Base-by-base conservation (phyloP, 2,797 vertebrate species). In the Merluccius polli region DNA sequence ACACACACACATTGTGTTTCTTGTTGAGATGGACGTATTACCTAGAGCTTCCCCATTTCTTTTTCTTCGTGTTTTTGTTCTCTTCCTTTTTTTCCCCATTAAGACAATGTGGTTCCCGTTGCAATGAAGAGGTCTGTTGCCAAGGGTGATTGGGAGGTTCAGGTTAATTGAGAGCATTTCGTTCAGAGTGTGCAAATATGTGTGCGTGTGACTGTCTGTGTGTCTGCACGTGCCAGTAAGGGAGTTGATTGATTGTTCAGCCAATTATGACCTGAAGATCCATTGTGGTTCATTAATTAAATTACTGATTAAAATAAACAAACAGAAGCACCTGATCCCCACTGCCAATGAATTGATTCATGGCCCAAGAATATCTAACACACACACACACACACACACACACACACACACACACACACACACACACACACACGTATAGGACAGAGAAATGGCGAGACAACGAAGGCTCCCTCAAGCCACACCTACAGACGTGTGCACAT, bases 141-240 rank as follows among this genome's bases (percentile, higher is more conserved):
- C 76, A 72, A 35, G 80, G 81, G 30, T 73, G 81, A 82, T 77
- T 68, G n/a, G n/a, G 75, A 81, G 82, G 78, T 70, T 72, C 72
- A 74, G 87, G 87, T 90, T 91, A 91, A 90, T 90, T 89, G 88
- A 88, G 83, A 89, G 78, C 73, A 81, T 86, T 83, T 89, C 75
- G 63, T 90, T 89, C 84, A 74, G 77, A 77, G 75, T n/a, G 78
- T 75, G 79, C 82, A 87, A 86, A 88, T 83, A 80, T 79, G 79
- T 67, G 68, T 82, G 83, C 83, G 35, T 31, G 65, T 21, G 38
- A 6, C 48, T 21, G 31, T 10, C 6, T 29, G 67, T 59, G 21
- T 59, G 21, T 9, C 6, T 27, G 10, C 59, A 65, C 24, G 10
- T 29, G 36, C 35, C 78, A 81, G 72, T 72, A 82, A 81, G 85